These are phyloP conservation scores for Calliphora vomitoria DNA, from an alignment of 2,888 invertebrate species.

Conservation along the genomic window DNA sequence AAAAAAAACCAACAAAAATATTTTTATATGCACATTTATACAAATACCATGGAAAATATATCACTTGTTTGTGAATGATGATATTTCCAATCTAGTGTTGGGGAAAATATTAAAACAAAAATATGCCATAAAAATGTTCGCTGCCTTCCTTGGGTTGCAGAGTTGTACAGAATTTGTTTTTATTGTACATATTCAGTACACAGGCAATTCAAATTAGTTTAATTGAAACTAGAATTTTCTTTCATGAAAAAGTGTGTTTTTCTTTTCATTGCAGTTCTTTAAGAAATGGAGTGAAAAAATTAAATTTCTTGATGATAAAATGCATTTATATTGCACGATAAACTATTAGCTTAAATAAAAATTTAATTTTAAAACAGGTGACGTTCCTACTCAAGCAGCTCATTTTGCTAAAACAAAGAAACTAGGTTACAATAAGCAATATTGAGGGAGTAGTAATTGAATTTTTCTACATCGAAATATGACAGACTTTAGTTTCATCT, in stretches of 20 bases:
- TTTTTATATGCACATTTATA: conserved; percentile 2
- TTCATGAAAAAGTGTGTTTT: not conserved
- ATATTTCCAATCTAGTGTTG: conserved; percentile 1
- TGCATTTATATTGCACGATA: too few species aligned
- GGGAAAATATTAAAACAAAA: not conserved
- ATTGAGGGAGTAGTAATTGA: too few species aligned
- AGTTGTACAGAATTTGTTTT: not conserved
- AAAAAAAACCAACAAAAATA: not conserved
- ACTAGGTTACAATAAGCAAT: too few species aligned
- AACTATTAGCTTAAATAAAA: too few species aligned
- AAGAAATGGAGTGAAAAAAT: too few species aligned
- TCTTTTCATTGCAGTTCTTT: too few species aligned
- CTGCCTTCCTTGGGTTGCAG: not conserved
- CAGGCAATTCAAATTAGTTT: not conserved
- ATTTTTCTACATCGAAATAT: too few species aligned
- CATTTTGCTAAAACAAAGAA: too few species aligned
- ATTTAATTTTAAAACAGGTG: too few species aligned
- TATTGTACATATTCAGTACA: not conserved
- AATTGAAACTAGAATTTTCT: not conserved
- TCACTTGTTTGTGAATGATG: not conserved
- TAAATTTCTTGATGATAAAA: too few species aligned
- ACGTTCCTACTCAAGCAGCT: too few species aligned
- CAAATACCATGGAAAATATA: not conserved
- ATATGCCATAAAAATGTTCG: not conserved
- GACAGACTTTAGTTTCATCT: too few species aligned